Conservation (phyloP, 1,140 invertebrate genomes). For the Colletes gigas region DNA sequence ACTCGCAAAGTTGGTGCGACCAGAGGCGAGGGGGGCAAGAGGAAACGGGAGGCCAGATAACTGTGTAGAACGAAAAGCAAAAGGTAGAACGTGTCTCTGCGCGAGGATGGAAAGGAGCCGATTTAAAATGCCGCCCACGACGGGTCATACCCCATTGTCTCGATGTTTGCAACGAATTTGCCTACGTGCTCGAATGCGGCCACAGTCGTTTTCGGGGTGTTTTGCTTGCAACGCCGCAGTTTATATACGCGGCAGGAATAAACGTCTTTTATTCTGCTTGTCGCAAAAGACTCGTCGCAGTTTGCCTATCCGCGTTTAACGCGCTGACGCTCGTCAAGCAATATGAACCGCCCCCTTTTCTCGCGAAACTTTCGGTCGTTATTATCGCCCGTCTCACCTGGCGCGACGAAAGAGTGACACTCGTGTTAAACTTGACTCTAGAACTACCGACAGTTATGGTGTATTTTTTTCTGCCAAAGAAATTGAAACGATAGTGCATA, state of each 20-base stretch:
- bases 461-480: no score
- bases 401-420: background rate
- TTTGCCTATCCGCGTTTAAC: background rate
- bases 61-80: slow-evolving; percentile 17
- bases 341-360: background rate
- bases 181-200: slow-evolving; percentile 72
- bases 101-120: slow-evolving; percentile 47
- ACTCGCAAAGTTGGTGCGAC: background rate
- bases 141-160: slow-evolving; percentile 74
- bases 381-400: background rate
- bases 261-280: slow-evolving; percentile 62
- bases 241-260: slow-evolving; percentile 72
- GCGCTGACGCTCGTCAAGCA: background rate
- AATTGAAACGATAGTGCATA: no score
- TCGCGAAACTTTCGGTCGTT: background rate
- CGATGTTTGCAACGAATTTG: slow-evolving; percentile 78
- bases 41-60: background rate
- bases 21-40: background rate
- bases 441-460: no score
- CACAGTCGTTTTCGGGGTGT: slow-evolving; percentile 64
- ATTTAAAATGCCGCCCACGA: slow-evolving; percentile 75
- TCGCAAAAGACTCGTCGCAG: slow-evolving; percentile 9
- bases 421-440: no score
- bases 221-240: slow-evolving; percentile 47
- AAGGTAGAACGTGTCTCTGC: slow-evolving; percentile 56